Base-by-base conservation (phyloP, 2,113 vertebrate species). In the Oxyura jamaicensis region DNA sequence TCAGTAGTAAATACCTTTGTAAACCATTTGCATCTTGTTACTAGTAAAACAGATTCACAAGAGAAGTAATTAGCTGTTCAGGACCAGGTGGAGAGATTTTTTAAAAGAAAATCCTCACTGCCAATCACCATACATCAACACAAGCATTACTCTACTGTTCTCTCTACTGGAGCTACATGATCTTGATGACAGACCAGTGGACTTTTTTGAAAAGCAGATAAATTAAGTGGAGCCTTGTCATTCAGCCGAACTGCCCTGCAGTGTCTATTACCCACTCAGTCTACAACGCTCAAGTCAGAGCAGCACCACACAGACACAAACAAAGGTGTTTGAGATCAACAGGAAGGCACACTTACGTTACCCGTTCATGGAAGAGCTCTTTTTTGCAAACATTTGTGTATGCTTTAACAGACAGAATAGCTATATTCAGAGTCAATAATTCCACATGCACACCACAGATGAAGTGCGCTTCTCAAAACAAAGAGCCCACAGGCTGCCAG, bases 371-470 rank as follows among this genome's bases (percentile, higher is more conserved):
- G 53, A 44, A 79, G 63, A 60, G 66, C 74, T n/a, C 39, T 65
- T 72, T 23, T 35, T 31, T 12, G 2, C 46, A 11, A 13, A 46
- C 2, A 3, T 2, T 11, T 0, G 1, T 6, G 35, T 3, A 15
- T 23, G 44, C 65, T 77, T 31, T 56, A 3, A 7, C 25, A 83
- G 50, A 29, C 1, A 4, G 5, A 44, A 52, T 0, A 36, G 76
- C 81, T 41, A 17, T 2, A 28, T 3, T 42, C 53, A 39, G 72
- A 42, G 71, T 41, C 23, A 19, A 5, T 23, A 44, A 11, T 4
- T 41, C 16, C 67, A 25, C 29, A 10, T 0, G 7, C 71, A 42
- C 77, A 56, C 58, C 66, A 3, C n/a, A 1, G 19, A 10, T 4
- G 18, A 42, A 53, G 11, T 0, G 14, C 11, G 44, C 36, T 53